Evolutionary conservation across 2,888 invertebrate genomes (phyloP).

Genomic region (Panopea generosa): DNA sequence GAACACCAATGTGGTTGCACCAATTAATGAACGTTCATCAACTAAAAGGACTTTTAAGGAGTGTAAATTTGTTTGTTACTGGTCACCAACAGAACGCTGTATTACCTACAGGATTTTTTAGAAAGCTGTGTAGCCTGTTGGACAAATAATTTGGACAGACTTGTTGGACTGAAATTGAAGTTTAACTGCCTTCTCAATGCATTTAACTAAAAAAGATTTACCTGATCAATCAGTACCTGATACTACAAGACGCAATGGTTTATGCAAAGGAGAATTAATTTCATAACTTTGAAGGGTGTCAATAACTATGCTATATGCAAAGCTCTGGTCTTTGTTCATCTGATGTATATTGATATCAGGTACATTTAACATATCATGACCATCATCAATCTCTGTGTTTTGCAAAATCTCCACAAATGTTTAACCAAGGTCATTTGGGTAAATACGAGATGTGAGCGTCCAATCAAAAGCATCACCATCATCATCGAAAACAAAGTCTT

Average conservation of each 20-base stretch:
- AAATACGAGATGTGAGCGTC: not conserved
- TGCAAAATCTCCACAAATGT: no score
- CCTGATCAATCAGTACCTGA: constrained; percentile 49
- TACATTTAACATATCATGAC: constrained; percentile 1
- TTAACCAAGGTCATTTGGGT: not conserved
- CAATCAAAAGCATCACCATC: constrained; percentile 3
- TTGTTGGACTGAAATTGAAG: constrained; percentile 17
- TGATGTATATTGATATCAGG: constrained; percentile 12
- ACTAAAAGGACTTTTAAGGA: constrained; percentile 52
- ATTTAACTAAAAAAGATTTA: constrained; percentile 44
- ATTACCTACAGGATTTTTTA: constrained; percentile 57
- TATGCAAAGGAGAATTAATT: not conserved
- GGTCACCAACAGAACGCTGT: constrained; percentile 38
- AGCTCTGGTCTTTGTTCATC: constrained; percentile 18
- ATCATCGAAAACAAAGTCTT: constrained; percentile 8
- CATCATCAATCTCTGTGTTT: no score
- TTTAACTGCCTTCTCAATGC: constrained; percentile 23
- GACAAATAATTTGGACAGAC: constrained; percentile 42
- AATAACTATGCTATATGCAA: constrained; percentile 35
- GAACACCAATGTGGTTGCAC: constrained; percentile 32
- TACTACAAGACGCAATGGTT: constrained; percentile 37
- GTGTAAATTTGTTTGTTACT: constrained; percentile 52
- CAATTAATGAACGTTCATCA: constrained; percentile 60
- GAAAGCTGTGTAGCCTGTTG: constrained; percentile 53
- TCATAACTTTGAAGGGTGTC: constrained; percentile 20